These are phyloP conservation scores for Hypomesus transpacificus DNA, from an alignment of 2,113 vertebrate species.

Conservation along the genomic window DNA sequence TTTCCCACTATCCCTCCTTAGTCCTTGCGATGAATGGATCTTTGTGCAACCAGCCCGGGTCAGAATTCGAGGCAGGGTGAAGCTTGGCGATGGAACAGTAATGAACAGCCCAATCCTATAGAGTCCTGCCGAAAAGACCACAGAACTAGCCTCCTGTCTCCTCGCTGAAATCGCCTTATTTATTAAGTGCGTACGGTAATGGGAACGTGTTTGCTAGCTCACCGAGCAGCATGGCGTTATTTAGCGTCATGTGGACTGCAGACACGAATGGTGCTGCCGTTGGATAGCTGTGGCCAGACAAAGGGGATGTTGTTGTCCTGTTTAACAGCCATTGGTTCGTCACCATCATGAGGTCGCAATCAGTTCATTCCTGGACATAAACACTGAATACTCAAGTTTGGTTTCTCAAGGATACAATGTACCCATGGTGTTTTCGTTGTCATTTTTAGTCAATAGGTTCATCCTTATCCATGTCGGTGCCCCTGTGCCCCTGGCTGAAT, in stretches of 20 bases:
- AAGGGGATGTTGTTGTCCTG: background rate
- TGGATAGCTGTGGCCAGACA: too few relatives aligned
- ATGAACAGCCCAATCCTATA: slow-evolving; percentile 12
- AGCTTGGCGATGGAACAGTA: slow-evolving; percentile 4
- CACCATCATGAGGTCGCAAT: background rate
- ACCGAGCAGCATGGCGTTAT: too few relatives aligned
- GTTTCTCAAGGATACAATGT: too few relatives aligned
- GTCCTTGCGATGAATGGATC: slow-evolving; percentile 24
- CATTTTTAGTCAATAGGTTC: too few relatives aligned
- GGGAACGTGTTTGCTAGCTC: too few relatives aligned
- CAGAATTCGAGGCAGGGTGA: slow-evolving; percentile 3
- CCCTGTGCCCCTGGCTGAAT: too few relatives aligned
- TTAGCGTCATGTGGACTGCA: too few relatives aligned
- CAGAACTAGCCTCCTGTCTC: background rate
- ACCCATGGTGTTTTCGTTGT: too few relatives aligned
- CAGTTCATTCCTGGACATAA: background rate
- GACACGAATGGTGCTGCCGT: too few relatives aligned
- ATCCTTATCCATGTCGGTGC: too few relatives aligned
- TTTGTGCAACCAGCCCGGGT: slow-evolving; percentile 31
- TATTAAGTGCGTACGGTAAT: too few relatives aligned
- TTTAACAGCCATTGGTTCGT: background rate
- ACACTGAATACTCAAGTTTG: background rate
- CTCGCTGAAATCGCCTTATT: background rate
- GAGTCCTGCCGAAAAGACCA: background rate
- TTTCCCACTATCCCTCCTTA: background rate